Evolutionary conservation across 2,888 invertebrate species (phyloP).

Genomic region (Lobophora halterata): DNA sequence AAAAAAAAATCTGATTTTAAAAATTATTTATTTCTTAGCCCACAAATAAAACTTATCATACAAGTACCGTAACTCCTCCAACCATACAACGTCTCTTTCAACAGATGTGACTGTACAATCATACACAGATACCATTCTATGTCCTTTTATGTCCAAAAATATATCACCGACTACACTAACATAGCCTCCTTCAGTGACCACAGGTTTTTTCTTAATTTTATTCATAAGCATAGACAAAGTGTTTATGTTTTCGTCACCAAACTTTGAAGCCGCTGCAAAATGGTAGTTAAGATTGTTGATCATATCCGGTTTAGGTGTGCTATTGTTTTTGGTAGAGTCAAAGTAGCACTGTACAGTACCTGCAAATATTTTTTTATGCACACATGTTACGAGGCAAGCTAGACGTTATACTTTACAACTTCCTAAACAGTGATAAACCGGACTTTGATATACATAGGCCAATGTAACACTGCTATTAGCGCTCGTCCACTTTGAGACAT

Average conservation of each 20-base stretch:
- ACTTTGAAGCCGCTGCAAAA: constrained; percentile 46
- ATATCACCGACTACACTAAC: constrained; percentile 64
- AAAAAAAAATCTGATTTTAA: neutral
- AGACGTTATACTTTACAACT: no score
- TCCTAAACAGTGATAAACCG: no score
- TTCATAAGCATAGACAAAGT: constrained; percentile 58
- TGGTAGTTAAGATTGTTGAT: constrained; percentile 47
- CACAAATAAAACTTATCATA: constrained; percentile 67
- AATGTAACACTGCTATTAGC: no score
- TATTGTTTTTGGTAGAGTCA: constrained; percentile 53
- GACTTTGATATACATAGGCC: no score
- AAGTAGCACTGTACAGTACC: constrained; percentile 62
- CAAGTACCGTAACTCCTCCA: constrained; percentile 65
- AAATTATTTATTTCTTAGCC: constrained; percentile 24
- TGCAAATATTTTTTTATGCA: no score
- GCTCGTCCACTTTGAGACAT: no score
- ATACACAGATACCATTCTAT: constrained; percentile 62
- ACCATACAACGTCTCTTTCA: constrained; percentile 64
- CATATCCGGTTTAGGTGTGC: constrained; percentile 37
- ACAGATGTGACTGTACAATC: constrained; percentile 51
- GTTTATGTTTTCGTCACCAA: constrained; percentile 48
- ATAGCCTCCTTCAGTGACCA: constrained; percentile 53
- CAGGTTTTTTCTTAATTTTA: constrained; percentile 43
- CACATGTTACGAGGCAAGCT: no score
- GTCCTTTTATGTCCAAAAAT: constrained; percentile 55